Base-by-base conservation (phyloP, 2,797 vertebrate genomes). In the Miichthys miiuy region DNA sequence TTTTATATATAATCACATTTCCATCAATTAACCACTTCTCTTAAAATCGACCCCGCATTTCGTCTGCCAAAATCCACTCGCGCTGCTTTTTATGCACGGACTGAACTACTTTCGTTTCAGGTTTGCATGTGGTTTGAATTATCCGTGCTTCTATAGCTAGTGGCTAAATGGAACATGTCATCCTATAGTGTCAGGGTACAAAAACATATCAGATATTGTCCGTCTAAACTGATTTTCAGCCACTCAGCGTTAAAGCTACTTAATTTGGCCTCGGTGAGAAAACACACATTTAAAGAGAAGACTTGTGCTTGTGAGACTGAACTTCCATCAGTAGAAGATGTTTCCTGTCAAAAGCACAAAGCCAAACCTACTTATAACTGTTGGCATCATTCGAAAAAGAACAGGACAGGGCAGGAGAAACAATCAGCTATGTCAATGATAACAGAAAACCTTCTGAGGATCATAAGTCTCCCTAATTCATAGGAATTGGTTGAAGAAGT, bases 111-210 rank as follows among this genome's bases (percentile, higher is more conserved):
- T 75, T 70, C 8, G 20, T 62, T 52, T 72, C 46, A 30, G 42
- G 16, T 75, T 48, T 30, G 17, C 68, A 81, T 78, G 68, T 88
- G 88, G 63, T 87, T 90, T 83, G 54, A 84, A 66, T 91, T 50
- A 79, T 73, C 46, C 57, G 1, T 46, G 1, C 62, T 41, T 56
- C 64, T 80, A 23, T 72, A 50, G 66, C 73, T 52, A 0, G 9
- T 71, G 73, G 78, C 72, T 73, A 68, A 79, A 69, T 66, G 55
- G 58, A 78, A 70, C 51, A 80, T n/a, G 72, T 74, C 54, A 57
- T n/a, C 60, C 12, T 60, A 5, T 61, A 48, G 79, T 17, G 41
- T 72, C 72, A 73, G 25, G 14, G 44, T 51, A 79, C 27, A 72
- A 64, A 60, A 91, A 84, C 77, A 82, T 38, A 67, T 75, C 50